Percentiles rank a stretch among this genome's conserved stretches.
Evolutionary conservation across 2,797 vertebrate species (phyloP).

Genomic region (Esox masquinongy): DNA sequence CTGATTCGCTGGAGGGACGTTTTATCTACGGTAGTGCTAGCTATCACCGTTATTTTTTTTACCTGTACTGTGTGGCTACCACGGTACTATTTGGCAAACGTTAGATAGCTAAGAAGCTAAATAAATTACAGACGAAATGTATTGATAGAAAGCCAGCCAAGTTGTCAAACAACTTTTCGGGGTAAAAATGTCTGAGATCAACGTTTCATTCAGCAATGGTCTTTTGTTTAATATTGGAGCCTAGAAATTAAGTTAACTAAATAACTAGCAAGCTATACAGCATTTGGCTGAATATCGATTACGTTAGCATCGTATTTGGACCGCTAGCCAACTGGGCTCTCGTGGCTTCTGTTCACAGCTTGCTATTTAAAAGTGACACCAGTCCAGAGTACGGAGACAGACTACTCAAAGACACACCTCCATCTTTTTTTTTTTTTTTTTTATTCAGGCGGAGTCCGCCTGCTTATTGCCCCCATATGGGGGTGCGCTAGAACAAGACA

Average conservation of each 20-base stretch:
- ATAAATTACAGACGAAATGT: not conserved
- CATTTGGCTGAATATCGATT: not conserved
- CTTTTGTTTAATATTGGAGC: not conserved
- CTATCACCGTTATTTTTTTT: too few relatives aligned
- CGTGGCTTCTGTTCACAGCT: not conserved
- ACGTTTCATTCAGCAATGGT: not conserved
- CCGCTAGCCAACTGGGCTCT: too few relatives aligned
- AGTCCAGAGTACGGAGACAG: not conserved
- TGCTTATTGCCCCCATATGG: too few relatives aligned
- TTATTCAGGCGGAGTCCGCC: too few relatives aligned
- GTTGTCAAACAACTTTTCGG: not conserved
- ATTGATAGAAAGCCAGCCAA: not conserved
- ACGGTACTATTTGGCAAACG: not conserved
- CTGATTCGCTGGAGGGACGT: not conserved
- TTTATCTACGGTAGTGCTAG: too few relatives aligned
- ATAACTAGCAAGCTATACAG: too few relatives aligned
- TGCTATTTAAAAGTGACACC: not conserved
- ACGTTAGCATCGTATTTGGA: too few relatives aligned
- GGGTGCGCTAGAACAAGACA: too few relatives aligned
- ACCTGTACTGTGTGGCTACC: not conserved
- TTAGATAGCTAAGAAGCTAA: not conserved
- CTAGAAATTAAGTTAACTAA: not conserved
- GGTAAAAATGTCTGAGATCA: not conserved
- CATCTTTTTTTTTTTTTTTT: too few relatives aligned
- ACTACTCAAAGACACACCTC: too few relatives aligned